Conservation (phyloP, 1,140 invertebrate species). For the Lutraria rhynchaena region DNA sequence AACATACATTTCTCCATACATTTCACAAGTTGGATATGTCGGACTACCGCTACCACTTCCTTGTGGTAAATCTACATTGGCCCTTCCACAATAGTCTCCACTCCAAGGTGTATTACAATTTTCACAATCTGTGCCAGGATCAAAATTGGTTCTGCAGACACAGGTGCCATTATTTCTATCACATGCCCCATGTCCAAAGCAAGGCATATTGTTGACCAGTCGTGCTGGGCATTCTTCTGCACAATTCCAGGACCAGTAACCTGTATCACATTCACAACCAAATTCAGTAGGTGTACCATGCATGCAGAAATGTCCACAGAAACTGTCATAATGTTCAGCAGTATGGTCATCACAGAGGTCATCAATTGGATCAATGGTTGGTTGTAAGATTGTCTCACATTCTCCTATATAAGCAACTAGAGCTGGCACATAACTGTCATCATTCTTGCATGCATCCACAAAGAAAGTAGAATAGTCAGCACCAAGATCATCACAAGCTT, state of each 20-base stretch:
- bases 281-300: slow-evolving; percentile 27
- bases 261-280: slow-evolving; percentile 54
- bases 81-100: slow-evolving; percentile 52
- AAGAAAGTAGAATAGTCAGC: slow-evolving; percentile 36
- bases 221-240: slow-evolving; percentile 56
- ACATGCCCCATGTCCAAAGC: slow-evolving; percentile 58
- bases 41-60: background rate
- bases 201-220: slow-evolving; percentile 16
- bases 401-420: slow-evolving; percentile 32
- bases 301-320: slow-evolving; percentile 59
- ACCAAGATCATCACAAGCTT: slow-evolving; percentile 37
- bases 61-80: background rate
- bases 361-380: slow-evolving; percentile 9
- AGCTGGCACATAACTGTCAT: slow-evolving; percentile 46
- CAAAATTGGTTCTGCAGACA: slow-evolving; percentile 45
- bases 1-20: slow-evolving; percentile 10
- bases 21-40: background rate
- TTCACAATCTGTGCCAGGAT: slow-evolving; percentile 38
- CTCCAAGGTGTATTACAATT: slow-evolving; percentile 52
- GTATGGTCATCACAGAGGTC: slow-evolving; percentile 44
- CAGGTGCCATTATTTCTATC: slow-evolving; percentile 47
- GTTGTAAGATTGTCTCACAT: slow-evolving; percentile 31
- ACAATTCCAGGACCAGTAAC: slow-evolving; percentile 61
- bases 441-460: slow-evolving; percentile 47
- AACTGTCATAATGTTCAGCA: slow-evolving; percentile 47